Percentiles rank a stretch among this genome's conserved stretches.
Evolutionary conservation across 2,113 vertebrate species (phyloP).

Genomic region (Benitochromis conjunctus): DNA sequence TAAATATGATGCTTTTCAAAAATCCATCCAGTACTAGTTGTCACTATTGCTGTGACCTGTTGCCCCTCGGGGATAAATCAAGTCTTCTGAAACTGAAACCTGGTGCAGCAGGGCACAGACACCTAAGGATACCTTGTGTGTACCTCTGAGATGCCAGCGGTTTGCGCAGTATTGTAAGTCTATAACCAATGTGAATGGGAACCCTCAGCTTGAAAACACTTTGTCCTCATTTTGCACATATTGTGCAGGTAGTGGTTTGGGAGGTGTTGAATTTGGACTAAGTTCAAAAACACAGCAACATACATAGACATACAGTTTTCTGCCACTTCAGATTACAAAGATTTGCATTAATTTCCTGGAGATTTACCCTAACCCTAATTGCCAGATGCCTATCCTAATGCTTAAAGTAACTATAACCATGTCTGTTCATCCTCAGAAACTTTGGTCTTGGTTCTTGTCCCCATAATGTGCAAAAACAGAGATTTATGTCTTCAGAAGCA

Average conservation of each 20-base stretch:
- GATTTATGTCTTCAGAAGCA: background rate
- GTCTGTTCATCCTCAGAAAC: background rate
- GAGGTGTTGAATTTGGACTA: background rate
- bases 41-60: background rate
- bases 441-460: fast-evolving
- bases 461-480: background rate
- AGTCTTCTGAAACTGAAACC: too few species aligned
- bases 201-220: background rate
- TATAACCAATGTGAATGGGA: background rate
- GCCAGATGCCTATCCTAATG: background rate
- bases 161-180: background rate
- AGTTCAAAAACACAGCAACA: background rate
- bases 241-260: background rate
- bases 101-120: background rate
- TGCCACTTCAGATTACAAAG: background rate
- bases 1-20: background rate
- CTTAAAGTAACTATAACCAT: background rate
- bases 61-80: too few species aligned
- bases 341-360: background rate
- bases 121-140: fast-evolving
- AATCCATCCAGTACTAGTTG: background rate
- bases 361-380: background rate
- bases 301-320: background rate
- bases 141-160: background rate
- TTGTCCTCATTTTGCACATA: background rate